phyloP scores from a whole-genome alignment of 2,888 invertebrate genomes.

The Gymnosoma rotundatum region DNA sequence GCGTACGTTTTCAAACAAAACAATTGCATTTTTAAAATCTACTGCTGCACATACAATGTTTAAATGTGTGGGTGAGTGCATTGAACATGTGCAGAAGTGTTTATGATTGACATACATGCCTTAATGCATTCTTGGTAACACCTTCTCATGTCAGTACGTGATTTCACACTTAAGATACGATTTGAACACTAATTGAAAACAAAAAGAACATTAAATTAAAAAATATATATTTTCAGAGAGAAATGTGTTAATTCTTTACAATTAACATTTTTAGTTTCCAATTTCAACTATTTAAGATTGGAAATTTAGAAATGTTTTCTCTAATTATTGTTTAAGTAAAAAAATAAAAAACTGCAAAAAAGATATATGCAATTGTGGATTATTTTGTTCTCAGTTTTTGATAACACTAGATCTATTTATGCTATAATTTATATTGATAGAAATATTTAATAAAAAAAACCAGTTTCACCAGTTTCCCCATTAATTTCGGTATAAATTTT shows the following conservation, averaged over 20 bases:
- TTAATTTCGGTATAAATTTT: too few species aligned
- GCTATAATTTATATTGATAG: too few species aligned
- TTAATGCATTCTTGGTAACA: slow-evolving; percentile 43
- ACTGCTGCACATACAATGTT: slow-evolving; percentile 27
- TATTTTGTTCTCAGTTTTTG: too few species aligned
- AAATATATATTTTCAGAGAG: neutral
- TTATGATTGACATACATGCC: slow-evolving; percentile 20
- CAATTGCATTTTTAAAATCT: slow-evolving; percentile 31
- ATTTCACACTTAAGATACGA: slow-evolving; percentile 72
- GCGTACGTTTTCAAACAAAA: slow-evolving; percentile 55
- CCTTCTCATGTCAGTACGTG: slow-evolving; percentile 67
- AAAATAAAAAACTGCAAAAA: too few species aligned
- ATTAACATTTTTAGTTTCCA: slow-evolving; percentile 1
- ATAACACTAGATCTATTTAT: too few species aligned
- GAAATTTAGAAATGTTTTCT: neutral
- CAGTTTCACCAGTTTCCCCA: too few species aligned
- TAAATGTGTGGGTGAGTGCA: neutral
- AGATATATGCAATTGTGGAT: too few species aligned
- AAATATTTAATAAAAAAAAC: too few species aligned
- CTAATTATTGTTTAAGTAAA: too few species aligned
- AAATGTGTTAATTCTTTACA: neutral
- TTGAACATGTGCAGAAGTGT: neutral
- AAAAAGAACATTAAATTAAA: slow-evolving; percentile 38
- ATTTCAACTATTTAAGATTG: neutral
- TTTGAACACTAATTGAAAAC: slow-evolving; percentile 59